A percentile compares a stretch with the other conserved stretches of the same genome.
phyloP scores from a whole-genome alignment of 2,113 vertebrate genomes.

The Notothenia coriiceps region DNA sequence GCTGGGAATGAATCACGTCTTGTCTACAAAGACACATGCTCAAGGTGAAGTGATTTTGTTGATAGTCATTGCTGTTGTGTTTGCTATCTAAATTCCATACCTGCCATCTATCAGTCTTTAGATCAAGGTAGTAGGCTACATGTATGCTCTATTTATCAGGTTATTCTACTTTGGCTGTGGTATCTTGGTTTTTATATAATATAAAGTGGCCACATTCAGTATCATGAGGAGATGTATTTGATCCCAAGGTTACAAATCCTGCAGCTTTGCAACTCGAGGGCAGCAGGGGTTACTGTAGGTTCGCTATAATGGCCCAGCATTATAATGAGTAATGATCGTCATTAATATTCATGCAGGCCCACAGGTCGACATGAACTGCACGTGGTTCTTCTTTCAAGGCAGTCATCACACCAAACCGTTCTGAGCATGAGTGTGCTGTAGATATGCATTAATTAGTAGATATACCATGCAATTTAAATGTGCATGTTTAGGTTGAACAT shows the following conservation, averaged over 20 bases:
- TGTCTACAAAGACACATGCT: constrained; percentile 12
- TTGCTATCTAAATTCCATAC: neutral
- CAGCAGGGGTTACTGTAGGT: constrained; percentile 12
- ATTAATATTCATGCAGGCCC: constrained; percentile 56
- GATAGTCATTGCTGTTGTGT: neutral
- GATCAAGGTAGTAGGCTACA: neutral
- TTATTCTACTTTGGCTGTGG: neutral
- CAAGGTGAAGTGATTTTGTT: constrained; percentile 6
- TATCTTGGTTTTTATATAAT: neutral
- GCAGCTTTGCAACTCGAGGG: constrained; percentile 4
- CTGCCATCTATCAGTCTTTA: neutral
- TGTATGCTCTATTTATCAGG: too few species aligned
- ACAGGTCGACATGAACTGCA: constrained; percentile 37
- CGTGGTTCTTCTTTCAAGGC: constrained; percentile 32
- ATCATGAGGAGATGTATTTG: constrained; percentile 11
- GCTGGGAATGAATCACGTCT: constrained; percentile 25
- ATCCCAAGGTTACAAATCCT: constrained; percentile 12
- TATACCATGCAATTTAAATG: constrained; percentile 9
- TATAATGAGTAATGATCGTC: constrained; percentile 41
- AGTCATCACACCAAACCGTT: constrained; percentile 41
- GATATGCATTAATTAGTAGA: constrained; percentile 35
- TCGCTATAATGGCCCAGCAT: constrained; percentile 26
- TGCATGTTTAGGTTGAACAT: constrained; percentile 9
- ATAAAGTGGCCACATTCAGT: neutral
- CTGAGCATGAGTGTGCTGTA: constrained; percentile 15